phyloP scores from a whole-genome alignment of 2,113 vertebrate genomes.

The Dicentrarchus labrax region DNA sequence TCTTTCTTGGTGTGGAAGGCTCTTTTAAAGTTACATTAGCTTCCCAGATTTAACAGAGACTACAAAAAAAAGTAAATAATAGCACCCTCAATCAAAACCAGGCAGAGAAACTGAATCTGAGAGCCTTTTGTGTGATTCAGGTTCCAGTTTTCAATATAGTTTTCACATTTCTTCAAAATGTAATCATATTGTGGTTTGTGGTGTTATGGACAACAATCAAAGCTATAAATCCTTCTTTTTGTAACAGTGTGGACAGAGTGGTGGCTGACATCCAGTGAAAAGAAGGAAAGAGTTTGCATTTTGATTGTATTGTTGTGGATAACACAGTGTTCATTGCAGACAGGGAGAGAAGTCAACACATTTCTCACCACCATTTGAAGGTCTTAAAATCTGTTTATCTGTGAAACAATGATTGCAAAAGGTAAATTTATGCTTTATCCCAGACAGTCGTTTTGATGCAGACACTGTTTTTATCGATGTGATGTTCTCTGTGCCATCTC shows the following conservation, averaged over 20 bases:
- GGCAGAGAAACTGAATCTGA: not conserved
- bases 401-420: not conserved
- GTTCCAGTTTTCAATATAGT: not conserved
- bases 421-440: not conserved
- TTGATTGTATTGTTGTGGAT: not conserved
- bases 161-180: no score
- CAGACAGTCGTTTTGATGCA: not conserved
- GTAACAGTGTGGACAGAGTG: no score
- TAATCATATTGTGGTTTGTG: not conserved
- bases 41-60: not conserved
- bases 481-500: conserved; percentile 26
- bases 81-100: not conserved
- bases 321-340: not conserved
- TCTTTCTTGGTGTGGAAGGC: no score
- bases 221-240: not conserved
- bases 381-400: not conserved
- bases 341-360: not conserved
- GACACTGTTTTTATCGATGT: conserved; percentile 20
- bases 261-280: not conserved
- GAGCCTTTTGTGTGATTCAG: not conserved
- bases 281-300: not conserved
- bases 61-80: not conserved
- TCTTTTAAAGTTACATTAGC: not conserved
- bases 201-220: not conserved
- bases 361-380: not conserved